Evolutionary conservation across 2,888 invertebrate genomes (phyloP).

Genomic region (Leucoptera coffeella): DNA sequence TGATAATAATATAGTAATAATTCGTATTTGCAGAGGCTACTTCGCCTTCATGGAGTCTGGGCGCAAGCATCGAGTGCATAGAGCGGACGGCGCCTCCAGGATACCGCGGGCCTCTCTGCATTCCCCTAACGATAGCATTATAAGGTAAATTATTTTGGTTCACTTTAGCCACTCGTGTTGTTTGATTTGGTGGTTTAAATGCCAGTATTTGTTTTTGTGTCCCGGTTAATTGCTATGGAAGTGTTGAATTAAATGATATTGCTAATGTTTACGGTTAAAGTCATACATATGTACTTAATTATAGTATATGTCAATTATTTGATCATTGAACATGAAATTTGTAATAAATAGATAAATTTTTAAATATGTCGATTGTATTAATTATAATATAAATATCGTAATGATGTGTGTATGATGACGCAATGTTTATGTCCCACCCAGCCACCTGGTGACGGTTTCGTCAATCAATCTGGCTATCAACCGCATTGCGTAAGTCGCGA

Average conservation of each 20-base stretch:
- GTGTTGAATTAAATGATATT: no score
- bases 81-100: constrained; percentile 50
- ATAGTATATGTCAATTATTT: no score
- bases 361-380: no score
- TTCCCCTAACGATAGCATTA: constrained; percentile 66
- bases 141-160: constrained; percentile 54
- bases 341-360: no score
- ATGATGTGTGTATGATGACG: constrained; percentile 14
- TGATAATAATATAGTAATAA: not conserved
- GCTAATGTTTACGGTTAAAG: no score
- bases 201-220: no score
- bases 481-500: constrained; percentile 89
- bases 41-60: constrained; percentile 86
- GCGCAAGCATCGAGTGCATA: constrained; percentile 59
- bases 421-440: constrained; percentile 56
- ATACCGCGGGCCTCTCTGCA: constrained; percentile 56
- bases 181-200: no score
- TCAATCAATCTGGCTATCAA: constrained; percentile 89
- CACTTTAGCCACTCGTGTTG: no score
- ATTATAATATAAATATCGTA: no score
- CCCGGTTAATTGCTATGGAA: no score
- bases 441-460: constrained; percentile 89
- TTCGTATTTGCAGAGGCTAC: constrained; percentile 58
- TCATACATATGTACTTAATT: no score
- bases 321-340: no score